Evolutionary conservation across 2,113 vertebrate genomes (phyloP).

Genomic region (Circaetus cinerascens): DNA sequence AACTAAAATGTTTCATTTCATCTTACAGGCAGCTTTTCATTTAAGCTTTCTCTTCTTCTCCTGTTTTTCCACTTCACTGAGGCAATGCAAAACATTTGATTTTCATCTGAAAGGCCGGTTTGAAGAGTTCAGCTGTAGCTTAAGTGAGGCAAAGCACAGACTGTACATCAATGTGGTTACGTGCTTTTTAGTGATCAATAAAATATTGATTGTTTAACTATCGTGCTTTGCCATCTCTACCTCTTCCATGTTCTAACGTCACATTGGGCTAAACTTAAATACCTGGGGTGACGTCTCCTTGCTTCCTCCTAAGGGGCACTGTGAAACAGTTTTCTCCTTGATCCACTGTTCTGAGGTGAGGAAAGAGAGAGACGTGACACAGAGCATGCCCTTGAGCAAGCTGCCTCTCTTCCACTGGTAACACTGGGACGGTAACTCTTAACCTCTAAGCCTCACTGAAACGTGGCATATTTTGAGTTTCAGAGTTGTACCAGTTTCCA

Average conservation of each 20-base stretch:
- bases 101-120: background rate
- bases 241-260: background rate
- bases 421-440: background rate
- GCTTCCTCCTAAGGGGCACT: background rate
- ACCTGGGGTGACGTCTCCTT: background rate
- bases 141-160: background rate
- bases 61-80: background rate
- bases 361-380: background rate
- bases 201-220: background rate
- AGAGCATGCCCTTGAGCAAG: background rate
- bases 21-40: background rate
- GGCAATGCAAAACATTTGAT: background rate
- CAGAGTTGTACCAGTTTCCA: background rate
- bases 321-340: background rate
- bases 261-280: background rate
- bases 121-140: background rate
- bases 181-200: background rate
- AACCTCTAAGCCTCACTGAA: background rate
- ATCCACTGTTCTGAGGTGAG: background rate
- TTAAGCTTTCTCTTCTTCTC: background rate
- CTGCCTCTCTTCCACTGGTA: background rate
- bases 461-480: background rate
- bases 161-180: fast-evolving
- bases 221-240: background rate
- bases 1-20: background rate